Evolutionary conservation across 2,888 invertebrate species (phyloP).

Genomic region (Eupsilia transversa): DNA sequence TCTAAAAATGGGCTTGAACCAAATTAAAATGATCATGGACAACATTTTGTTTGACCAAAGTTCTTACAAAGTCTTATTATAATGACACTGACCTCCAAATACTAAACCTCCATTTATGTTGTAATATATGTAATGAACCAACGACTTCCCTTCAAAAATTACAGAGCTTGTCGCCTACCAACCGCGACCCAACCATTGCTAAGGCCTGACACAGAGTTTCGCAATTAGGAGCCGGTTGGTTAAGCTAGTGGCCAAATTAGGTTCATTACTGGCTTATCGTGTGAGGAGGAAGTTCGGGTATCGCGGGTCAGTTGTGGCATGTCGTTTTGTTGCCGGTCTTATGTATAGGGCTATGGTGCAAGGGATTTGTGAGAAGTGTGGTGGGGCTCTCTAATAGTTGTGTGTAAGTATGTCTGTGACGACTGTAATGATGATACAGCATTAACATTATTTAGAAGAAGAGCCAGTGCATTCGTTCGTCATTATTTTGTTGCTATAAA

Average conservation of each 20-base stretch:
- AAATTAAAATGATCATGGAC: not conserved
- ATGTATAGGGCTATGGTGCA: not conserved
- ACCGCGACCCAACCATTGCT: conserved; percentile 16
- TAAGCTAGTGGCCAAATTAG: conserved; percentile 53
- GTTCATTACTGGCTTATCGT: conserved; percentile 58
- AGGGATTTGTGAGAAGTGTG: not conserved
- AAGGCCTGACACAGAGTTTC: conserved; percentile 48
- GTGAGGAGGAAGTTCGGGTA: conserved; percentile 39
- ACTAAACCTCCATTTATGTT: too few relatives aligned
- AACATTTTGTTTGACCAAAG: not conserved
- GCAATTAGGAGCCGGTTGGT: conserved; percentile 48
- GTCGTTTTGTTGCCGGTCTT: not conserved
- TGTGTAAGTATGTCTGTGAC: not conserved
- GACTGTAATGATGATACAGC: not conserved
- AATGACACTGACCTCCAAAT: not conserved
- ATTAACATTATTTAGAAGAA: not conserved
- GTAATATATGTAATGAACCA: not conserved
- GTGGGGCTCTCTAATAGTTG: not conserved
- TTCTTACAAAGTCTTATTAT: not conserved
- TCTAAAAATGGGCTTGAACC: not conserved
- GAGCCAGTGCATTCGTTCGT: not conserved
- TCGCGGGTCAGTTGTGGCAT: conserved; percentile 40
- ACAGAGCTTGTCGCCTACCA: not conserved
- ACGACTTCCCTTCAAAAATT: conserved; percentile 23
- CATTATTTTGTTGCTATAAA: not conserved